Evolutionary conservation across 2,888 invertebrate species (phyloP).

Genomic region (Synanthedon andrenaeformis): DNA sequence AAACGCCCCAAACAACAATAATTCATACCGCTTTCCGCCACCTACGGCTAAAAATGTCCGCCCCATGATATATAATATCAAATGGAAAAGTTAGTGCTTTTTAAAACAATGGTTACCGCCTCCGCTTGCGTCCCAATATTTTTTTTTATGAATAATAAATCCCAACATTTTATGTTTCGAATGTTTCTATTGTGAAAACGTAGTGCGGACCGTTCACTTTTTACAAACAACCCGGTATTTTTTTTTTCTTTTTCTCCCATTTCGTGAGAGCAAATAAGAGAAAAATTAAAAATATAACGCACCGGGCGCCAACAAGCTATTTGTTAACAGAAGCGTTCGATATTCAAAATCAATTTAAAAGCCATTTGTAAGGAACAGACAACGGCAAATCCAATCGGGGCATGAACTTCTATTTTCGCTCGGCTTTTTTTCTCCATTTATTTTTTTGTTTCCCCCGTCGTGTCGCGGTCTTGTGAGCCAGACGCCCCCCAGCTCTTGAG

Average conservation of each 20-base stretch:
- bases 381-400: constrained; percentile 64
- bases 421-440: constrained; percentile 25
- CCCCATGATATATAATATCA: constrained; percentile 64
- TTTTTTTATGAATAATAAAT: constrained; percentile 42
- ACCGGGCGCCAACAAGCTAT: constrained; percentile 5
- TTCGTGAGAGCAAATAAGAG: background rate
- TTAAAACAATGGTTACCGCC: constrained; percentile 60
- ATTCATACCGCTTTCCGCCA: constrained; percentile 69
- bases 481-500: constrained; percentile 64
- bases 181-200: constrained; percentile 1
- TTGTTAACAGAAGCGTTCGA: constrained; percentile 43
- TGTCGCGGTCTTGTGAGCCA: constrained; percentile 63
- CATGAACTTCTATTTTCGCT: constrained; percentile 50
- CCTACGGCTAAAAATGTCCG: constrained; percentile 71
- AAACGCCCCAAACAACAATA: constrained; percentile 67
- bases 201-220: constrained; percentile 1
- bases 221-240: background rate
- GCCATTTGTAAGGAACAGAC: constrained; percentile 66
- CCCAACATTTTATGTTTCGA: constrained; percentile 14
- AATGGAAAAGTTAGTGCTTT: constrained; percentile 64
- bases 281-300: background rate
- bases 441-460: constrained; percentile 51
- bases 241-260: background rate
- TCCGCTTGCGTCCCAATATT: constrained; percentile 21
- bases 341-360: constrained; percentile 66